A percentile compares a stretch with the other conserved stretches of the same genome.
Evolutionary conservation across 2,797 vertebrate genomes (phyloP).

Genomic region (Fistularia tabacaria): DNA sequence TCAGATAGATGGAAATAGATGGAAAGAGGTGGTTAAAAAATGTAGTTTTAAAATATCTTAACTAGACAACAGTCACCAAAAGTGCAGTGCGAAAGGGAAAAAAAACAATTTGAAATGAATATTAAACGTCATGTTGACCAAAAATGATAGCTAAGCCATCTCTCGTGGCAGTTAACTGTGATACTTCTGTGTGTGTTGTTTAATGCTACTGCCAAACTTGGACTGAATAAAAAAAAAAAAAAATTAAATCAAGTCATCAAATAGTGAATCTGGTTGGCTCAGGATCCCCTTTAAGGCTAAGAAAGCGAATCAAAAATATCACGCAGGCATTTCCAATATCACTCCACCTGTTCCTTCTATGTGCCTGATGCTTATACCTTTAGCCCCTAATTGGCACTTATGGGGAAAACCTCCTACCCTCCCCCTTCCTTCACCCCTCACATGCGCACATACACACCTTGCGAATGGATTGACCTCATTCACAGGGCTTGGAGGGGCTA

Average conservation of each 20-base stretch:
- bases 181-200: too few species aligned
- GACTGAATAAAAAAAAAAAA: too few species aligned
- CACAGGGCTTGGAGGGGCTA: conserved; percentile 52
- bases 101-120: too few species aligned
- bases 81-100: too few species aligned
- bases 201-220: too few species aligned
- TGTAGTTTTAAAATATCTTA: too few species aligned
- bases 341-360: conserved; percentile 45
- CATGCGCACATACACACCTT: conserved; percentile 35
- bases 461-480: conserved; percentile 68
- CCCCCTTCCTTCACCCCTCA: conserved; percentile 32
- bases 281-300: conserved; percentile 28
- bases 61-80: too few species aligned
- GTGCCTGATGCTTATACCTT: conserved; percentile 50
- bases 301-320: conserved; percentile 41
- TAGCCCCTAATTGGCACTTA: conserved; percentile 61
- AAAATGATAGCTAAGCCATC: background rate
- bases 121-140: too few species aligned
- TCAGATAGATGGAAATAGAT: conserved; percentile 39
- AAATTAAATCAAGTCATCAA: conserved; percentile 40
- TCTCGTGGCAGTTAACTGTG: too few species aligned
- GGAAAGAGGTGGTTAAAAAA: background rate
- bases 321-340: conserved; percentile 23
- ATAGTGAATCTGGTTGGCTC: conserved; percentile 51
- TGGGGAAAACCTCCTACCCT: conserved; percentile 51